Evolutionary conservation across 2,888 invertebrate species (phyloP), one percentile per base, ranked within the genome.

Genomic region (Plemyria rubiginata): DNA sequence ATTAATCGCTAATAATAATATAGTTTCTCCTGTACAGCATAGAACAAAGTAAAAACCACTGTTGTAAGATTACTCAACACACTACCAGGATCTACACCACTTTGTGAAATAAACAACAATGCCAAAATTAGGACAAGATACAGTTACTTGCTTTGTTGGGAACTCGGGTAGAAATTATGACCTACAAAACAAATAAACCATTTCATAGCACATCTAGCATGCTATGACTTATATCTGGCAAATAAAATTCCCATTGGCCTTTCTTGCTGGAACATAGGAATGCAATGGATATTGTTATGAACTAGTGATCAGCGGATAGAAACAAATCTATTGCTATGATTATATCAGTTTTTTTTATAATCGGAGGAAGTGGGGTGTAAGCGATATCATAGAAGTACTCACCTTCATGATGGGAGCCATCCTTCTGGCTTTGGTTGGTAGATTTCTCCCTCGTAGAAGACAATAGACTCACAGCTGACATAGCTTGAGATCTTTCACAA

Each of bases 401-500:
- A 92, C 92, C 92, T 87, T 91, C 86, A 68, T 82, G 82, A 71
- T 80, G 86, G 73, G 85, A 84, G 80, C 85, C 90, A 84, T 92
- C 87, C 77, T 85, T 85, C 74, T 81, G 88, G 82, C 79, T 85
- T 77, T 87, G 88, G 76, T 86, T 90, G 79, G 79, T 86, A 73
- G 91, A 88, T 87, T 87, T 92, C 85, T 92, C 92, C 86, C 86
- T 88, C 87, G 87, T 84, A 80, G 88, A 86, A 86, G 90, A 90
- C 88, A 91, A 86, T 80, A 90, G 80, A 81, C 82, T 91, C 87
- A 87, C 93, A 90, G 92, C 91, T 92, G 93, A 93, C 93, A 93
- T 93, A 88, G 89, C 89, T 89, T 80, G 81, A 79, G 81, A 80
- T 85, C 83, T 82, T 79, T 72, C 87, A 86, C 88, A 82, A 88